phyloP scores from a whole-genome alignment of 2,113 vertebrate species.

The Ginglymostoma cirratum region DNA sequence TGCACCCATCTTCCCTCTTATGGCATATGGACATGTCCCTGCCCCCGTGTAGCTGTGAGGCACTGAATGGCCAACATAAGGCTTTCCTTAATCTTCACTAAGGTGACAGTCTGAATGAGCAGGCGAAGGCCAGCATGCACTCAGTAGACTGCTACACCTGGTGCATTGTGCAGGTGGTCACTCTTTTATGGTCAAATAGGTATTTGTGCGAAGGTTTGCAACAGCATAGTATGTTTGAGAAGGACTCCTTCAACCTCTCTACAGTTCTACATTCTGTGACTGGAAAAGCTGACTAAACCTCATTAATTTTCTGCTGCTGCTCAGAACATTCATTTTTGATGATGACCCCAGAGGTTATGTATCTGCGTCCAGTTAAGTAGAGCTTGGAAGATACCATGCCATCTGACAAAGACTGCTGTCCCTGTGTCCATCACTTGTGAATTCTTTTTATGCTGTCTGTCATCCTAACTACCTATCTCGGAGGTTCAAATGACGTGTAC shows the following conservation, averaged over 20 bases:
- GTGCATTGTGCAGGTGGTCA: neutral
- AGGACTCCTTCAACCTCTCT: neutral
- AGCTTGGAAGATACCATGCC: neutral
- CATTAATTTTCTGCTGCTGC: neutral
- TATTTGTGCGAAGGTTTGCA: neutral
- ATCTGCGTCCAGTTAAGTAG: neutral
- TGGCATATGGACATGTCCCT: neutral
- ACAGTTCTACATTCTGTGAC: neutral
- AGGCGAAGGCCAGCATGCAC: neutral
- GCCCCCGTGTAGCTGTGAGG: neutral
- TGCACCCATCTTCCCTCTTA: neutral
- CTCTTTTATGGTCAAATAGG: neutral
- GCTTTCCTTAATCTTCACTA: neutral
- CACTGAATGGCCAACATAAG: too few species aligned
- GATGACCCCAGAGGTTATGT: too few species aligned
- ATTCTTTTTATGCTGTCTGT: neutral
- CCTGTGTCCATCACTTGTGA: neutral
- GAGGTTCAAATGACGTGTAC: neutral
- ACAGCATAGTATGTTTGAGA: neutral
- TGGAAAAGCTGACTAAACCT: neutral
- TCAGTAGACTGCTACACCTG: neutral
- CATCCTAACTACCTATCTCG: neutral
- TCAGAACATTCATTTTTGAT: neutral
- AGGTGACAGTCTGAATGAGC: neutral
- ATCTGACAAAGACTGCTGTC: neutral